Conservation (phyloP, 2,113 vertebrate genomes). For the Bos javanicus region DNA sequence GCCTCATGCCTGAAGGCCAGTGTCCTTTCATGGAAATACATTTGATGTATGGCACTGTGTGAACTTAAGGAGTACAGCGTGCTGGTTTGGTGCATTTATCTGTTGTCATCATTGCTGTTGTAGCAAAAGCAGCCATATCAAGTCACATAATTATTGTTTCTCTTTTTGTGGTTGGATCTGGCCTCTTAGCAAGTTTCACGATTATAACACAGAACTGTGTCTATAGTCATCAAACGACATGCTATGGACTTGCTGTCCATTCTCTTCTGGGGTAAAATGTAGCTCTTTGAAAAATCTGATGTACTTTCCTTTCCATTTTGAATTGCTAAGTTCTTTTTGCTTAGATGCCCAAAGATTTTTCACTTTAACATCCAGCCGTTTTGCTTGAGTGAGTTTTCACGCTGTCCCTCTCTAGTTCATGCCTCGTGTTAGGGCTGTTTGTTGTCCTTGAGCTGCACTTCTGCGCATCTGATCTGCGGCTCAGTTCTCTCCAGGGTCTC, state of each 20-base stretch:
- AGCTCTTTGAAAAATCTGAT: not conserved
- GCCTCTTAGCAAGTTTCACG: accelerated
- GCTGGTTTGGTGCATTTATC: no score
- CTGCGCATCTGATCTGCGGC: accelerated
- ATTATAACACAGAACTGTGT: accelerated
- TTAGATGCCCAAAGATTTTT: not conserved
- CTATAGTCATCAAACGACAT: accelerated
- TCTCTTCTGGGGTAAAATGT: not conserved
- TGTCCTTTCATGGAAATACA: not conserved
- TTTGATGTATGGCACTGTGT: accelerated
- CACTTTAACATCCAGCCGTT: not conserved
- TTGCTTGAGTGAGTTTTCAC: accelerated
- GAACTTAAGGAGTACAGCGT: accelerated
- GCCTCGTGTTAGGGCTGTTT: accelerated
- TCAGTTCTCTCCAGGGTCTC: not conserved
- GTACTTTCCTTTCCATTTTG: not conserved
- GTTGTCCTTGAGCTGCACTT: accelerated
- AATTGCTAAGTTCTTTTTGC: not conserved
- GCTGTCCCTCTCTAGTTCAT: accelerated
- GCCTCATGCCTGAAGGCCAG: not conserved
- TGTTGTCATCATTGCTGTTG: not conserved
- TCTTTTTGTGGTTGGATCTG: not conserved
- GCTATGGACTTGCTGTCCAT: accelerated
- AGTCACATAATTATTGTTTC: not conserved
- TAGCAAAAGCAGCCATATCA: not conserved